These are phyloP conservation scores for Chrosomus eos DNA, from an alignment of 2,797 vertebrate genomes.

Conservation along the genomic window DNA sequence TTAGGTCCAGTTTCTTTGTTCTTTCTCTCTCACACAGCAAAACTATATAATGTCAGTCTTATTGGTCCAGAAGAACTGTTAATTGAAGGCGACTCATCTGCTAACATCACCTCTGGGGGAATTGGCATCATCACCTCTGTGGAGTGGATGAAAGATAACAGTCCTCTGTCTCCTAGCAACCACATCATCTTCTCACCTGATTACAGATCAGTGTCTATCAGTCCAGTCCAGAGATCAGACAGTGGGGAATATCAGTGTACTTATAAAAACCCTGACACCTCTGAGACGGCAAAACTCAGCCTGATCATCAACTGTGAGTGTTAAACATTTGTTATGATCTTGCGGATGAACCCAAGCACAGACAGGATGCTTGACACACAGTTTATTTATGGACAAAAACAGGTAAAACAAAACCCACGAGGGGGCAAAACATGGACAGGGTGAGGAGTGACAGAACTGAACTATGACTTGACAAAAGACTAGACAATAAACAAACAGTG, in stretches of 20 bases:
- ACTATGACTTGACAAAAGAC: too few species aligned
- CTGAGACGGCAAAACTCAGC: fast-evolving
- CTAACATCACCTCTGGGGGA: conserved; percentile 64
- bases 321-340: too few species aligned
- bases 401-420: too few species aligned
- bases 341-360: too few species aligned
- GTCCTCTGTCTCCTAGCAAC: conserved; percentile 47
- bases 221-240: conserved; percentile 57
- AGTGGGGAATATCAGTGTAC: conserved; percentile 64
- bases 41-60: conserved; percentile 38
- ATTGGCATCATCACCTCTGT: conserved; percentile 56
- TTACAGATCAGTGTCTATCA: conserved; percentile 61
- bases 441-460: too few species aligned
- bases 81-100: conserved; percentile 36
- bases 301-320: conserved; percentile 66
- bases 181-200: conserved; percentile 42
- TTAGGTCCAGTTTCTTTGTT: not conserved
- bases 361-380: too few species aligned
- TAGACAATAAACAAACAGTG: too few species aligned
- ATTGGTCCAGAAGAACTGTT: conserved; percentile 2
- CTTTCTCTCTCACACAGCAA: conserved; percentile 48
- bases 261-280: conserved; percentile 60
- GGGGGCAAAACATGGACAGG: too few species aligned
- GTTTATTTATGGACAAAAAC: too few species aligned
- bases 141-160: conserved; percentile 63